These are phyloP conservation scores for Leptopilina boulardi DNA, from an alignment of 1,140 invertebrate species.

Conservation along the genomic window DNA sequence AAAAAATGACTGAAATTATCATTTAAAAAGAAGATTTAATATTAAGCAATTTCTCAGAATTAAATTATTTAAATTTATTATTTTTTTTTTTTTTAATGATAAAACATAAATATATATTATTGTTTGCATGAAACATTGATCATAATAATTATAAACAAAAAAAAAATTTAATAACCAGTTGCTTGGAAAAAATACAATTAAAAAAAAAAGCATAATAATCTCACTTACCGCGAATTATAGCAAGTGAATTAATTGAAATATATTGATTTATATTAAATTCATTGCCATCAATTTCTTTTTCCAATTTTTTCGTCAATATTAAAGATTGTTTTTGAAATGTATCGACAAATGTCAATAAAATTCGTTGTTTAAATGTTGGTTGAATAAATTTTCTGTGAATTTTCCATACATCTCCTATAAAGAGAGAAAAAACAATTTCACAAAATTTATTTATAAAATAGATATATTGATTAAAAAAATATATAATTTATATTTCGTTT, in stretches of 20 bases:
- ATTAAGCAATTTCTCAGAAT: too few species aligned
- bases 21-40: too few species aligned
- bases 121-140: too few species aligned
- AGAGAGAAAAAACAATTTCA: constrained; percentile 29
- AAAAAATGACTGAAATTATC: too few species aligned
- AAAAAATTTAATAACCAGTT: constrained; percentile 15
- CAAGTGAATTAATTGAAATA: constrained; percentile 82
- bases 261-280: constrained; percentile 80
- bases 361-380: constrained; percentile 86
- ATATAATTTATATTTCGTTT: too few species aligned
- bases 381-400: constrained; percentile 82
- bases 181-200: too few species aligned
- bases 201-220: not conserved
- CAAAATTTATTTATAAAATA: constrained; percentile 20
- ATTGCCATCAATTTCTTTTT: constrained; percentile 65
- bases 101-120: too few species aligned
- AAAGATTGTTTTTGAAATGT: constrained; percentile 83
- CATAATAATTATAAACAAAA: constrained; percentile 15
- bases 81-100: too few species aligned
- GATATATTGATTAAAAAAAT: constrained; percentile 21
- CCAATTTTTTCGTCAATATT: constrained; percentile 78
- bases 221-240: constrained; percentile 83
- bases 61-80: not conserved
- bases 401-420: constrained; percentile 82
- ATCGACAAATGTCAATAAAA: constrained; percentile 84